Percentiles rank a stretch among this genome's conserved stretches.
Evolutionary conservation across 2,797 vertebrate species (phyloP).

Genomic region (Schizopygopsis malacanthus): DNA sequence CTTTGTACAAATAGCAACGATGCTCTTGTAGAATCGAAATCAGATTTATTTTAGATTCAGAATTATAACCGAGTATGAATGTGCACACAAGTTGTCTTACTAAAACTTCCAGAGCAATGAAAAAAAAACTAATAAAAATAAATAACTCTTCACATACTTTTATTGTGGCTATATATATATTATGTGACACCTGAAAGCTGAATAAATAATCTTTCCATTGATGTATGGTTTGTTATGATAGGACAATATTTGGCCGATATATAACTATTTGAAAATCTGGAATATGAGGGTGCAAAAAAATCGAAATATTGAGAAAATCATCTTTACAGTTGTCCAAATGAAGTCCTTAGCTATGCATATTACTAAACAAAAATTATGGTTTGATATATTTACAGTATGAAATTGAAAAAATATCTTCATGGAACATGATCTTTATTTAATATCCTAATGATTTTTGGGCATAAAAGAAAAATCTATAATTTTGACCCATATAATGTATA

Average conservation of each 20-base stretch:
- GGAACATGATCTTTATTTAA: neutral
- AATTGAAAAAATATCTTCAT: neutral
- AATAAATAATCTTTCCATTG: neutral
- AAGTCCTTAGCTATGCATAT: neutral
- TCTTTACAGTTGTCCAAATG: neutral
- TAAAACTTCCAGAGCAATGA: neutral
- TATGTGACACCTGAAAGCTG: no score
- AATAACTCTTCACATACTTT: neutral
- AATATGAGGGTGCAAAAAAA: neutral
- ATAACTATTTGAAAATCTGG: neutral
- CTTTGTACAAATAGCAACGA: neutral
- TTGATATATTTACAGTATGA: neutral
- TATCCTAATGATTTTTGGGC: neutral
- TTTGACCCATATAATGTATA: neutral
- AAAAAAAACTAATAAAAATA: no score
- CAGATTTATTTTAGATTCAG: neutral
- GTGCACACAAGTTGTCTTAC: neutral
- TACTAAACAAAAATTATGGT: neutral
- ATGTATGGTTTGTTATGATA: neutral
- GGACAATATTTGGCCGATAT: neutral
- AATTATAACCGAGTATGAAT: neutral
- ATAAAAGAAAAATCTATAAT: neutral
- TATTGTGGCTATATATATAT: neutral
- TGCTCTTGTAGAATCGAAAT: neutral
- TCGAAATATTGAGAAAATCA: neutral